Evolutionary conservation across 2,113 vertebrate species (phyloP).

Genomic region (Tinamus guttatus): DNA sequence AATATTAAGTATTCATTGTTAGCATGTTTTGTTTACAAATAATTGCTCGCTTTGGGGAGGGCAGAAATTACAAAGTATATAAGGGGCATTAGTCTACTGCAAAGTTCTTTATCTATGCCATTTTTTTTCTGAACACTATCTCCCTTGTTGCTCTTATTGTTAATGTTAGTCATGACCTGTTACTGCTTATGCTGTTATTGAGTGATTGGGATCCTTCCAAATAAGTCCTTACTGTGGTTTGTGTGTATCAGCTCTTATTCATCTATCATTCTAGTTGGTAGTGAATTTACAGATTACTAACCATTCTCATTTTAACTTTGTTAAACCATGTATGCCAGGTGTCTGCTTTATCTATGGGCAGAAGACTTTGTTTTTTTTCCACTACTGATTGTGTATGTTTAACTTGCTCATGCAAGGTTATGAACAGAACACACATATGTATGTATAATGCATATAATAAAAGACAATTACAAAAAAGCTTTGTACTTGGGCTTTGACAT

Average conservation of each 20-base stretch:
- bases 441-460: too few species aligned
- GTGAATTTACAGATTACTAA: neutral
- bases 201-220: neutral
- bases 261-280: neutral
- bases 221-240: neutral
- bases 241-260: neutral
- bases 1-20: neutral
- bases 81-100: neutral
- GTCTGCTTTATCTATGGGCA: neutral
- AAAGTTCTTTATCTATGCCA: neutral
- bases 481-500: neutral
- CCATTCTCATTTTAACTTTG: neutral
- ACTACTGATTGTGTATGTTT: neutral
- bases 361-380: neutral
- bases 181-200: neutral
- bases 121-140: neutral
- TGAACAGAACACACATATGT: too few species aligned
- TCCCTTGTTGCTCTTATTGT: neutral
- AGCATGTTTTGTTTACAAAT: neutral
- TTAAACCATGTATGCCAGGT: rapidly evolving
- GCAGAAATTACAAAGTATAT: neutral
- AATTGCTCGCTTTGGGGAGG: neutral
- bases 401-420: neutral
- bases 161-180: neutral
- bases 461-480: neutral